Percentiles rank a stretch among this genome's conserved stretches.
Evolutionary conservation across 2,888 invertebrate species (phyloP).

Genomic region (Lepetodrilus schrolli): DNA sequence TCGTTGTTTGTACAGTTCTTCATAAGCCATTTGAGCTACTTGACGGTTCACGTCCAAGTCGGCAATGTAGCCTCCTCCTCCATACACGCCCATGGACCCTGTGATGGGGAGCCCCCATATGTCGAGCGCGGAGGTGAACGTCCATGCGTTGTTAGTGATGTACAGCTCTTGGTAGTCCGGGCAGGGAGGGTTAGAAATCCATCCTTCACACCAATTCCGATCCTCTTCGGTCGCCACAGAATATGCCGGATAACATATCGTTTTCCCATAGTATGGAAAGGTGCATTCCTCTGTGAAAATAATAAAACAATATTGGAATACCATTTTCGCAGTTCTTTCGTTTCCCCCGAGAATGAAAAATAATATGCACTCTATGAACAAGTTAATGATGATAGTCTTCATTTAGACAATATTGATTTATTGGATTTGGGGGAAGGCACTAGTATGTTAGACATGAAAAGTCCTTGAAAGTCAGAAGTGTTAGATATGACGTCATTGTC

Average conservation of each 20-base stretch:
- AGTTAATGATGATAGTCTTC: too few relatives aligned
- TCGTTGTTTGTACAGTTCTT: constrained; percentile 45
- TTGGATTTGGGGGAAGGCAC: too few relatives aligned
- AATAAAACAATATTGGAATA: neutral
- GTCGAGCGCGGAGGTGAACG: constrained; percentile 49
- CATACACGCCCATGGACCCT: constrained; percentile 51
- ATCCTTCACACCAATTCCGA: constrained; percentile 46
- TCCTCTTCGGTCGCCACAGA: constrained; percentile 44
- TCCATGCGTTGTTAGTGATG: constrained; percentile 54
- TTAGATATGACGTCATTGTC: too few relatives aligned
- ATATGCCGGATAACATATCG: constrained; percentile 44
- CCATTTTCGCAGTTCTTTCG: too few relatives aligned
- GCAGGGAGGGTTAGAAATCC: constrained; percentile 43
- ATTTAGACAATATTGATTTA: too few relatives aligned
- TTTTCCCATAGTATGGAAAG: constrained; percentile 39
- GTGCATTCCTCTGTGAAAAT: constrained; percentile 38
- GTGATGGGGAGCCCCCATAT: constrained; percentile 56
- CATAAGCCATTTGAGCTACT: constrained; percentile 49
- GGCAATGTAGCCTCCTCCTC: constrained; percentile 65
- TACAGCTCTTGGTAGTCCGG: constrained; percentile 39
- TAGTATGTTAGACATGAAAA: too few relatives aligned
- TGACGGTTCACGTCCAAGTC: constrained; percentile 54
- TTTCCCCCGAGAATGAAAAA: too few relatives aligned
- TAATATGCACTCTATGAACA: too few relatives aligned
- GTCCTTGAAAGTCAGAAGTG: too few relatives aligned